phyloP scores from a whole-genome alignment of 1,140 invertebrate genomes.

The Pogonomyrmex barbatus region DNA sequence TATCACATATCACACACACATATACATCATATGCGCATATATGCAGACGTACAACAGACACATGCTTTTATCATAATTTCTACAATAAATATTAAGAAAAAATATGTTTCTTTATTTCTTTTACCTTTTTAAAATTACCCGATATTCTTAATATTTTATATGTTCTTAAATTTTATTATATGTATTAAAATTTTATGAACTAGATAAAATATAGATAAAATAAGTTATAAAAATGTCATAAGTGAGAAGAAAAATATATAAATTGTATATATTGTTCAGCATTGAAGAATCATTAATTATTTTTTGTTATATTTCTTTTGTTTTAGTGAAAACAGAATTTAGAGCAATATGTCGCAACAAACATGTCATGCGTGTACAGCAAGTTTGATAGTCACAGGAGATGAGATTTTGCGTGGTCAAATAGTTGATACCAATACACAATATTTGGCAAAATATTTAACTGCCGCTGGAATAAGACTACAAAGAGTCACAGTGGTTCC shows the following conservation, averaged over 20 bases:
- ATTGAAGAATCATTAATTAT: background rate
- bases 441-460: slow-evolving; percentile 88
- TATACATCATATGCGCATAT: too few relatives aligned
- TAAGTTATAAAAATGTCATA: background rate
- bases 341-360: slow-evolving; percentile 67
- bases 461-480: slow-evolving; percentile 88
- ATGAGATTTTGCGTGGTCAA: slow-evolving; percentile 92
- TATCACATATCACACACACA: background rate
- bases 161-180: too few relatives aligned
- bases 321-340: slow-evolving; percentile 8
- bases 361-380: slow-evolving; percentile 75
- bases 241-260: background rate
- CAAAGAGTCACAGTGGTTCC: slow-evolving; percentile 88
- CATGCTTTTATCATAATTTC: slow-evolving; percentile 11
- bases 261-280: background rate
- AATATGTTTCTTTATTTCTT: background rate
- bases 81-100: slow-evolving; percentile 44
- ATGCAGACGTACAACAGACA: background rate
- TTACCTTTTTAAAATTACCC: background rate
- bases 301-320: background rate
- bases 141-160: background rate
- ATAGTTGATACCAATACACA: slow-evolving; percentile 90
- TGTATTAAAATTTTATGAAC: slow-evolving; percentile 12
- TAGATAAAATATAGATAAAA: background rate
- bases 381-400: slow-evolving; percentile 89